phyloP scores from a whole-genome alignment of 2,797 vertebrate species.

The Florisuga fusca region DNA sequence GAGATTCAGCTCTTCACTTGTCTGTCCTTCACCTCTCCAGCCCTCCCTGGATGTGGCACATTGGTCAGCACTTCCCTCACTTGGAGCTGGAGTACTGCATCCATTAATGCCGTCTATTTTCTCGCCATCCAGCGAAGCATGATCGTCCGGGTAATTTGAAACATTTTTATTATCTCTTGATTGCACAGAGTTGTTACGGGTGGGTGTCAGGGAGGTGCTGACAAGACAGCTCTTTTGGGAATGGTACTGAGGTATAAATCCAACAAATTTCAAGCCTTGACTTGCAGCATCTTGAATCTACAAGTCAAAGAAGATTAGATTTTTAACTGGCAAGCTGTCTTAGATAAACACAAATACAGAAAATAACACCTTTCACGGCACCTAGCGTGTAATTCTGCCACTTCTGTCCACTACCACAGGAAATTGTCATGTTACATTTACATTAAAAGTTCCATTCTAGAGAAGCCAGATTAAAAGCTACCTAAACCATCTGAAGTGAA shows the following conservation, averaged over 20 bases:
- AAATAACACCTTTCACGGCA: slow-evolving; percentile 56
- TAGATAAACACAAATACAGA: slow-evolving; percentile 50
- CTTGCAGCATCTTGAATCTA: slow-evolving; percentile 96
- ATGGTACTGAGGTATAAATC: slow-evolving; percentile 90
- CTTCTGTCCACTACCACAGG: slow-evolving; percentile 31
- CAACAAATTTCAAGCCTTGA: slow-evolving; percentile 92
- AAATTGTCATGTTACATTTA: slow-evolving; percentile 25
- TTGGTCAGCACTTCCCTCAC: slow-evolving; percentile 11
- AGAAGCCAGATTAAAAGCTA: background rate
- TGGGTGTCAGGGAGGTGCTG: slow-evolving; percentile 18
- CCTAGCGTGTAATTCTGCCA: slow-evolving; percentile 25
- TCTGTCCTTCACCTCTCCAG: slow-evolving; percentile 35
- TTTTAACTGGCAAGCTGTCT: slow-evolving; percentile 69
- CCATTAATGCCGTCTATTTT: slow-evolving; percentile 43
- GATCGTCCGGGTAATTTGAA: slow-evolving; percentile 33
- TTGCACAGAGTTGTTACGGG: slow-evolving; percentile 63
- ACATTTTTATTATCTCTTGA: slow-evolving; percentile 48
- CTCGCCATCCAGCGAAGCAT: slow-evolving; percentile 25
- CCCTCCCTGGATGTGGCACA: slow-evolving; percentile 21
- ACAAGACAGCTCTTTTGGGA: slow-evolving; percentile 69
- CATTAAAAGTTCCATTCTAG: background rate
- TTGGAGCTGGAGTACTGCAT: background rate
- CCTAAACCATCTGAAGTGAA: background rate
- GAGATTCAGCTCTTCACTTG: slow-evolving; percentile 24
- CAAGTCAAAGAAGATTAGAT: slow-evolving; percentile 73